Evolutionary conservation across 2,113 vertebrate species (phyloP).

Genomic region (Natator depressus): DNA sequence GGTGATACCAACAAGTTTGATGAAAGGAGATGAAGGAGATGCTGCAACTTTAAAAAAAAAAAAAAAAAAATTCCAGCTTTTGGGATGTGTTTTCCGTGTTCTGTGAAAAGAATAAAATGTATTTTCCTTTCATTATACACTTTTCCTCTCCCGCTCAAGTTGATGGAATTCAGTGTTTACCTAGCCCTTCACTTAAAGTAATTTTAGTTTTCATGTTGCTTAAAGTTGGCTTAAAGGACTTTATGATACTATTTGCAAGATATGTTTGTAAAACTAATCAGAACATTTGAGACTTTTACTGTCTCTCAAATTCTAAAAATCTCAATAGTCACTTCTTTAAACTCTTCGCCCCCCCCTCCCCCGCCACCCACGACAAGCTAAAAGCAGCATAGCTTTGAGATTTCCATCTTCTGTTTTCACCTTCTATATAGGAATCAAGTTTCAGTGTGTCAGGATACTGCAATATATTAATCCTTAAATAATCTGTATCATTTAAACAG

Average conservation of each 20-base stretch:
- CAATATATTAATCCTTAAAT: not conserved
- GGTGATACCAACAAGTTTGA: not conserved
- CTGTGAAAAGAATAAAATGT: constrained; percentile 82
- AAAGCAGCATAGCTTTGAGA: not conserved
- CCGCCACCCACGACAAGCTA: not conserved
- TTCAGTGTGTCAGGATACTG: not conserved
- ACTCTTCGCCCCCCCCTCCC: not conserved
- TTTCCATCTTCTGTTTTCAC: not conserved
- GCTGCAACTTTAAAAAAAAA: constrained; percentile 73
- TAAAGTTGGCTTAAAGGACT: constrained; percentile 86
- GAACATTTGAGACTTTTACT: not conserved
- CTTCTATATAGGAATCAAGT: not conserved
- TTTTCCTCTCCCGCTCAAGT: constrained; percentile 67
- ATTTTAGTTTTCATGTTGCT: constrained; percentile 76
- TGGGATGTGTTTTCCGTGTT: constrained; percentile 53
- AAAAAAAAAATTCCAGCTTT: not conserved
- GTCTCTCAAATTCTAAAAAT: not conserved
- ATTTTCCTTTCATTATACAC: constrained; percentile 60
- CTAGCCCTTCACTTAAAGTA: constrained; percentile 69
- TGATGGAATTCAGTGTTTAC: constrained; percentile 78
- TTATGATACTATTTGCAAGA: constrained; percentile 50
- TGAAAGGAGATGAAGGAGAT: constrained; percentile 21
- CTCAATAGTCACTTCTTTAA: not conserved
- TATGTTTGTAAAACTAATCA: constrained; percentile 16
- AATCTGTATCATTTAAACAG: not conserved